These are phyloP conservation scores for Macrobrachium rosenbergii DNA, from an alignment of 1,140 invertebrate genomes.

Conservation along the genomic window DNA sequence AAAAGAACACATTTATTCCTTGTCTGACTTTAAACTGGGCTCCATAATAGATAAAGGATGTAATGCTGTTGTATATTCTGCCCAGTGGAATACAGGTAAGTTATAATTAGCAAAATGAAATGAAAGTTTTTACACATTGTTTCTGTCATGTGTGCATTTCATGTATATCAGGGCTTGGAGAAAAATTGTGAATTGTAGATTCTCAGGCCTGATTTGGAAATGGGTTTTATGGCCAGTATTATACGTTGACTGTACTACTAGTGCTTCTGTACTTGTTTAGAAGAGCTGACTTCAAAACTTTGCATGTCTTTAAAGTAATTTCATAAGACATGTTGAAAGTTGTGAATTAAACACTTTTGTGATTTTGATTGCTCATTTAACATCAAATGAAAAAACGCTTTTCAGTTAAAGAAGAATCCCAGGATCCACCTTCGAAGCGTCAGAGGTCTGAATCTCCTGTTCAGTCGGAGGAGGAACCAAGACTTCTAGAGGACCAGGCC, in stretches of 20 bases:
- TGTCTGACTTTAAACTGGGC: conserved; percentile 79
- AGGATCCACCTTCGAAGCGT: conserved; percentile 14
- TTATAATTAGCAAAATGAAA: background rate
- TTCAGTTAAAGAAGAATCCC: background rate
- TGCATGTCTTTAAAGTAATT: background rate
- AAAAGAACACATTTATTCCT: conserved; percentile 60
- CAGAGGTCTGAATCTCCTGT: conserved; percentile 8
- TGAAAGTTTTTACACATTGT: background rate
- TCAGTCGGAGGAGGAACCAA: too few relatives aligned
- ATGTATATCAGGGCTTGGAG: too few relatives aligned
- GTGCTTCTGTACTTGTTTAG: too few relatives aligned
- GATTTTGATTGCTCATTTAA: background rate
- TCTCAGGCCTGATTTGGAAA: too few relatives aligned
- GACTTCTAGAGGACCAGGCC: too few relatives aligned
- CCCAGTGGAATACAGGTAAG: conserved; percentile 72
- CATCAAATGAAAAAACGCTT: too few relatives aligned
- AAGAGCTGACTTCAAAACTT: too few relatives aligned
- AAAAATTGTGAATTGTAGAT: too few relatives aligned
- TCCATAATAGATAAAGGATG: conserved; percentile 84
- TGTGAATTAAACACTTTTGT: background rate
- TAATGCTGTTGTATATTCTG: conserved; percentile 85
- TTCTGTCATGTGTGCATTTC: background rate
- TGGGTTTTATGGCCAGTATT: too few relatives aligned
- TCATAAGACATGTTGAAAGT: background rate
- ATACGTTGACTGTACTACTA: too few relatives aligned